Evolutionary conservation across 1,140 invertebrate genomes (phyloP).

Genomic region (Conus ventricosus): DNA sequence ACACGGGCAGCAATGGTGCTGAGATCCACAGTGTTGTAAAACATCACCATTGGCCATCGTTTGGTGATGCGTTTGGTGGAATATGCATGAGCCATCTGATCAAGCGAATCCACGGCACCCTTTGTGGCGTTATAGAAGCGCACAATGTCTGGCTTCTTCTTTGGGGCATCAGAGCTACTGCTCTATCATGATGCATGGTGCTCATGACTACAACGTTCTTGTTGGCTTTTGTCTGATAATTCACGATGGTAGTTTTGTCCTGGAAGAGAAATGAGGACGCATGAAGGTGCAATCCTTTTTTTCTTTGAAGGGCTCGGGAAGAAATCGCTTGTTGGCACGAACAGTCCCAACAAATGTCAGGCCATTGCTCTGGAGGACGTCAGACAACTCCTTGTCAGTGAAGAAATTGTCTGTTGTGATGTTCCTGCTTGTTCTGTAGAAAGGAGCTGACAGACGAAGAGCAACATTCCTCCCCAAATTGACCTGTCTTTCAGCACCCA

Average conservation of each 20-base stretch:
- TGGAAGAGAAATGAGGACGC: slow-evolving; percentile 39
- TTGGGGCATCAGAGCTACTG: slow-evolving; percentile 23
- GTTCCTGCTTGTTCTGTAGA: not conserved
- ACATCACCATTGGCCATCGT: slow-evolving; percentile 54
- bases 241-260: not conserved
- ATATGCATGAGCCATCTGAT: slow-evolving; percentile 44
- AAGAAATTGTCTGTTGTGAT: slow-evolving; percentile 25
- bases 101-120: slow-evolving; percentile 74
- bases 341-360: slow-evolving; percentile 36
- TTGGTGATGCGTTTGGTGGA: slow-evolving; percentile 45
- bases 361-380: slow-evolving; percentile 21
- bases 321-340: slow-evolving; percentile 13
- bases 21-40: slow-evolving; percentile 54
- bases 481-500: not conserved
- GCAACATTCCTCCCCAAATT: slow-evolving; percentile 18
- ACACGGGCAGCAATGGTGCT: slow-evolving; percentile 29
- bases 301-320: slow-evolving; percentile 29
- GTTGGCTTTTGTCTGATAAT: slow-evolving; percentile 46
- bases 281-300: no score
- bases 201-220: slow-evolving; percentile 70
- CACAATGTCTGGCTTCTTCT: slow-evolving; percentile 73
- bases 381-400: not conserved
- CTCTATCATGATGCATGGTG: slow-evolving; percentile 58
- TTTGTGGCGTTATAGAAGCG: slow-evolving; percentile 74
- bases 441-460: not conserved